Percentiles rank a stretch among this genome's conserved stretches.
phyloP scores from a whole-genome alignment of 2,797 vertebrate species.

The Sebastes nivosus region DNA sequence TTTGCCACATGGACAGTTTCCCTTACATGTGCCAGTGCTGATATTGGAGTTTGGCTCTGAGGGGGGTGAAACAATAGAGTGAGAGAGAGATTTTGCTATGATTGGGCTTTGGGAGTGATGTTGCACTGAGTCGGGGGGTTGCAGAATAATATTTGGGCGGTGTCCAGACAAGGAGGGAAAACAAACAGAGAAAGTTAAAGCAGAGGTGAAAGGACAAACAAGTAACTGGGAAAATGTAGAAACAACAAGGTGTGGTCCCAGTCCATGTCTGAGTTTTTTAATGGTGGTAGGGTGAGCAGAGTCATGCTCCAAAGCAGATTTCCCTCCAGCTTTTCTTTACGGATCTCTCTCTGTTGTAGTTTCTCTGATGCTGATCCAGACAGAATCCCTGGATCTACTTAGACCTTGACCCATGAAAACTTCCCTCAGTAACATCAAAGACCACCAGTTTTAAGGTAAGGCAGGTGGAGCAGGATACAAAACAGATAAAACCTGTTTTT shows the following conservation, averaged over 20 bases:
- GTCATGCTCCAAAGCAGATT: conserved; percentile 5
- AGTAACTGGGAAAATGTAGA: background rate
- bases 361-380: conserved; percentile 5
- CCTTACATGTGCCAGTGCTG: conserved; percentile 83
- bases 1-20: conserved; percentile 88
- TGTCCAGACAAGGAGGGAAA: conserved; percentile 41
- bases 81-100: conserved; percentile 85
- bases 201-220: conserved; percentile 32
- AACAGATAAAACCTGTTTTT: background rate
- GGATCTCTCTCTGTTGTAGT: conserved; percentile 1
- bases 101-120: conserved; percentile 75
- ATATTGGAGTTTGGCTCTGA: conserved; percentile 80
- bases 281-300: background rate
- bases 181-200: conserved; percentile 44
- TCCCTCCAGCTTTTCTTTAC: background rate
- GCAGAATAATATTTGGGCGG: conserved; percentile 53
- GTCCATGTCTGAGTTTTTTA: background rate
- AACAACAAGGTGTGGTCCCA: background rate
- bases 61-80: conserved; percentile 69
- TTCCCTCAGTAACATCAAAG: conserved; percentile 14
- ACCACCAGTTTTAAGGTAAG: background rate
- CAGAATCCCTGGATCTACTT: conserved; percentile 17
- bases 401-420: conserved; percentile 5
- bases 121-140: conserved; percentile 8
- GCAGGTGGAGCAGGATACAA: background rate